A percentile compares a stretch with the other conserved stretches of the same genome.
phyloP scores from a whole-genome alignment of 2,888 invertebrate genomes.

The Linyphia triangularis region DNA sequence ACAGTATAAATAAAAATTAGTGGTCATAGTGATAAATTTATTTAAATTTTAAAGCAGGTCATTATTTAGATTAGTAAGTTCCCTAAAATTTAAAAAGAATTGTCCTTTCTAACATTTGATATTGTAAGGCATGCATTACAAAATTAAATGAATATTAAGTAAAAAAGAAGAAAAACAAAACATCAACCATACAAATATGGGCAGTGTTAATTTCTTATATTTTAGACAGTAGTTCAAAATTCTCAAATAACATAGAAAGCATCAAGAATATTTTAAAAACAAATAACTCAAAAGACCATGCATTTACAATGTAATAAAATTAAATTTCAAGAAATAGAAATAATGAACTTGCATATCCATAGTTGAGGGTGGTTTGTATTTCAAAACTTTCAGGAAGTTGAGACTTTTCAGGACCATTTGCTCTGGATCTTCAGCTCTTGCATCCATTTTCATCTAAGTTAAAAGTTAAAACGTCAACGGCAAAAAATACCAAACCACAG shows the following conservation, averaged over 20 bases:
- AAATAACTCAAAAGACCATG: background rate
- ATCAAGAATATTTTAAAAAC: background rate
- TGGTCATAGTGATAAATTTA: no score
- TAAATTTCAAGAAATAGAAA: slow-evolving; percentile 14
- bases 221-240: no score
- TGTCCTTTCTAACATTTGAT: no score
- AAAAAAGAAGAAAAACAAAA: no score
- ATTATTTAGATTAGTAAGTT: no score
- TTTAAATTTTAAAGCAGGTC: no score
- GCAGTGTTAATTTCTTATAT: no score
- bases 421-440: slow-evolving; percentile 88
- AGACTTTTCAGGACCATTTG: slow-evolving; percentile 87
- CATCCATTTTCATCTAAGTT: slow-evolving; percentile 84
- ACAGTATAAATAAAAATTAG: no score
- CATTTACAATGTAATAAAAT: background rate
- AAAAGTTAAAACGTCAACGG: background rate
- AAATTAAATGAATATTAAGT: no score
- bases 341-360: slow-evolving; percentile 80
- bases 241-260: background rate
- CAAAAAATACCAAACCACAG: background rate
- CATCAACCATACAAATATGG: no score
- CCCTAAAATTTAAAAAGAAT: no score
- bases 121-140: no score
- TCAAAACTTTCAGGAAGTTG: slow-evolving; percentile 86
- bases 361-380: slow-evolving; percentile 86